phyloP scores from a whole-genome alignment of 37 sponge, comb jelly and placozoan genomes.

The Ianthella basta region DNA sequence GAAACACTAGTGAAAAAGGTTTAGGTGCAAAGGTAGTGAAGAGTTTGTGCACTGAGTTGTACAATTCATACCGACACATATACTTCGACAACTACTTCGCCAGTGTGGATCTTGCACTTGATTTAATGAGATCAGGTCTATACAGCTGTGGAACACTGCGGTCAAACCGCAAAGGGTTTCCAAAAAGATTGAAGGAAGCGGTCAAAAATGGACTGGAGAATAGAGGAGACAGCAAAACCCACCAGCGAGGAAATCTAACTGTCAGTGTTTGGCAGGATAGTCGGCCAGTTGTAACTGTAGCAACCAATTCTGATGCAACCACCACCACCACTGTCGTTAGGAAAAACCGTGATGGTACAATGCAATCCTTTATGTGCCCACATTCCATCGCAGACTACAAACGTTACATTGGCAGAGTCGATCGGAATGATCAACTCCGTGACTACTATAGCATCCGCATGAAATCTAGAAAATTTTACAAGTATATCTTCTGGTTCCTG shows the following conservation, averaged over 20 bases:
- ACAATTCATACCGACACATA: neutral
- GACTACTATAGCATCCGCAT: neutral
- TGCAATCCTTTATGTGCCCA: neutral
- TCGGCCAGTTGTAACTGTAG: neutral
- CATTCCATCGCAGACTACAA: slow-evolving; percentile 2
- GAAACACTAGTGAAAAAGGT: neutral
- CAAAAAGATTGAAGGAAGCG: neutral
- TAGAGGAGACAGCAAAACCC: slow-evolving; percentile 5
- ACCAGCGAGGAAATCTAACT: neutral
- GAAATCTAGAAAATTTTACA: neutral
- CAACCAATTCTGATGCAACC: neutral
- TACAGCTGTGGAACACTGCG: slow-evolving; percentile 39
- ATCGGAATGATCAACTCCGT: slow-evolving; percentile 36
- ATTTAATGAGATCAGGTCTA: neutral
- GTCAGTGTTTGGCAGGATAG: slow-evolving; percentile 13
- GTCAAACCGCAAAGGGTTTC: slow-evolving; percentile 25
- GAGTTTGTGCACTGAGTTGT: slow-evolving; percentile 3
- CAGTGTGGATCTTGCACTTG: slow-evolving; percentile 13
- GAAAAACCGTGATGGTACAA: slow-evolving; percentile 1
- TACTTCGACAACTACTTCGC: slow-evolving; percentile 50
- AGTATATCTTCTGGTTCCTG: slow-evolving; percentile 34
- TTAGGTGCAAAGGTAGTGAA: slow-evolving; percentile 26
- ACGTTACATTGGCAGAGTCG: slow-evolving; percentile 44
- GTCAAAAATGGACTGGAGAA: neutral
- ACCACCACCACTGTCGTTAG: neutral